These are phyloP conservation scores for Palaemon carinicauda DNA, from an alignment of 1,140 invertebrate species.

Conservation along the genomic window DNA sequence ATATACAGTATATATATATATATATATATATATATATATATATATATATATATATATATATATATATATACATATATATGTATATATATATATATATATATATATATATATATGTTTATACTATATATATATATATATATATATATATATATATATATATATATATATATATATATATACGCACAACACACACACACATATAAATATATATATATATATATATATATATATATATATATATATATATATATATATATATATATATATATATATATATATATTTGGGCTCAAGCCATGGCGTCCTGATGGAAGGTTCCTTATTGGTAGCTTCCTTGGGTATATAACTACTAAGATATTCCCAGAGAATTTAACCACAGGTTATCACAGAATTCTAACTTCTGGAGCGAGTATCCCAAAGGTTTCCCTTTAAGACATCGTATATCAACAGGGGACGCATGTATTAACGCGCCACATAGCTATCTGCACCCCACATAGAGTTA, in stretches of 20 bases:
- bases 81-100: neutral
- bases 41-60: neutral
- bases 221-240: neutral
- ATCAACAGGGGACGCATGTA: no score
- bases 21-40: neutral
- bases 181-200: neutral
- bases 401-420: no score
- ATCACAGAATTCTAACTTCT: no score
- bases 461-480: no score
- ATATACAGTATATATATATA: neutral
- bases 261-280: neutral
- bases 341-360: no score
- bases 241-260: constrained; percentile 9
- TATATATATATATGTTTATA: neutral
- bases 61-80: neutral
- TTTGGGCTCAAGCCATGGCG: no score
- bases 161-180: neutral
- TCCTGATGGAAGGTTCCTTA: no score
- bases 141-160: neutral
- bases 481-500: no score
- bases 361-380: no score
- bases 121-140: neutral
- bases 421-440: no score
- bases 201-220: neutral
- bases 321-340: no score